These are phyloP conservation scores for Hypena proboscidalis DNA, from an alignment of 2,888 invertebrate species.

Conservation along the genomic window DNA sequence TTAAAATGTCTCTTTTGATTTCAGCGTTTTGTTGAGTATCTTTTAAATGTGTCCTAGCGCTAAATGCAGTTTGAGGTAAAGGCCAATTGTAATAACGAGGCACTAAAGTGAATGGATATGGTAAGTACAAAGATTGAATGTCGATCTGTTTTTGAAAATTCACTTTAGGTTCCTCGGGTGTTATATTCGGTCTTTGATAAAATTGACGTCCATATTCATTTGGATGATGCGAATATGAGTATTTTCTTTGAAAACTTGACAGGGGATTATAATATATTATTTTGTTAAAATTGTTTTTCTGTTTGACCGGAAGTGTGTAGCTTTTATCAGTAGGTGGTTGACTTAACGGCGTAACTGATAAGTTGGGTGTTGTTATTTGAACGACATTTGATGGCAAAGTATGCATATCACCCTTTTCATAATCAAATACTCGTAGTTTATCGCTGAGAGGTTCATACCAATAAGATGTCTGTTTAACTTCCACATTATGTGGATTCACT, in stretches of 20 bases:
- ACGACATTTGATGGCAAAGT: background rate
- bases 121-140: constrained; percentile 50
- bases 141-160: constrained; percentile 23
- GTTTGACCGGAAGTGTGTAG: too few relatives aligned
- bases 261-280: constrained; percentile 65
- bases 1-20: constrained; percentile 23
- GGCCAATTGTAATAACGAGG: constrained; percentile 46
- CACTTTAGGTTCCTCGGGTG: background rate
- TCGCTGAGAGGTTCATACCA: constrained; percentile 12
- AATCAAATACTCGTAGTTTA: background rate
- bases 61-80: constrained; percentile 22
- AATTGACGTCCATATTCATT: background rate
- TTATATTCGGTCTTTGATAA: background rate
- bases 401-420: background rate
- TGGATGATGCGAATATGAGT: constrained; percentile 53
- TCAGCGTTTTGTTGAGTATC: too few relatives aligned
- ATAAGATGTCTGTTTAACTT: constrained; percentile 22
- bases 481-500: background rate
- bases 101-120: constrained; percentile 63
- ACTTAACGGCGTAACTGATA: too few relatives aligned
- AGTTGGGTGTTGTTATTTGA: background rate
- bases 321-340: too few relatives aligned
- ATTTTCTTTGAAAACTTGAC: constrained; percentile 56
- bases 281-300: constrained; percentile 51
- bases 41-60: constrained; percentile 42